phyloP scores from a whole-genome alignment of 2,797 vertebrate genomes.

The Melanogrammus aeglefinus region DNA sequence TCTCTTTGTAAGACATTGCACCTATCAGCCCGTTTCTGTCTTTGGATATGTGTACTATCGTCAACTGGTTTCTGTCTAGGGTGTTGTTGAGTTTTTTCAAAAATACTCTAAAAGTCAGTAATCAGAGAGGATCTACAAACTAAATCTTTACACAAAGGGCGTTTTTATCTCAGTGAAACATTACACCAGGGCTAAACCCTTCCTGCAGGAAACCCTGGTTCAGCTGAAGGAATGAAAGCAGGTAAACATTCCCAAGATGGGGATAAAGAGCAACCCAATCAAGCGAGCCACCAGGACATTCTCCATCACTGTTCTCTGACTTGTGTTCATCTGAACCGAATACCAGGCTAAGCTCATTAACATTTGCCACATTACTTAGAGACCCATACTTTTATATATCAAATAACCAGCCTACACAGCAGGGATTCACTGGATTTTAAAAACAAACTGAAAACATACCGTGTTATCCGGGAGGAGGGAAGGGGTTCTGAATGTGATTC shows the following conservation, averaged over 20 bases:
- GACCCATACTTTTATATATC: constrained; percentile 54
- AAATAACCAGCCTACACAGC: constrained; percentile 27
- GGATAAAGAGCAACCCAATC: constrained; percentile 59
- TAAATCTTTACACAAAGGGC: constrained; percentile 30
- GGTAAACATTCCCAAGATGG: neutral
- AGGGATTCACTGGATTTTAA: neutral
- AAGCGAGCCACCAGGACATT: constrained; percentile 38
- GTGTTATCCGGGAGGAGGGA: neutral
- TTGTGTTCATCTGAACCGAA: constrained; percentile 44
- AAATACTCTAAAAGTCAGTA: constrained; percentile 31
- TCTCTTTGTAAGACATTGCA: neutral
- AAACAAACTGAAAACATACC: neutral
- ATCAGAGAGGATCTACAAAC: constrained; percentile 13
- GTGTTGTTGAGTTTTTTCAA: constrained; percentile 2
- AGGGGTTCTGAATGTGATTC: neutral
- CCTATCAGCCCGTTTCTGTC: constrained; percentile 1
- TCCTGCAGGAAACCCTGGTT: constrained; percentile 23
- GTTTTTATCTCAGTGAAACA: constrained; percentile 36
- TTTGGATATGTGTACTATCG: neutral
- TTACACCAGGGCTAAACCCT: constrained; percentile 34
- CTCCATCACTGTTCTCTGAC: constrained; percentile 47
- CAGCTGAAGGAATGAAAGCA: neutral
- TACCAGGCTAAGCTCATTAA: constrained; percentile 43
- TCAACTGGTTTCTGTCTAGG: neutral
- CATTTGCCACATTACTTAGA: constrained; percentile 49